Evolutionary conservation across 2,113 vertebrate genomes (phyloP).

Genomic region (Macrotis lagotis): DNA sequence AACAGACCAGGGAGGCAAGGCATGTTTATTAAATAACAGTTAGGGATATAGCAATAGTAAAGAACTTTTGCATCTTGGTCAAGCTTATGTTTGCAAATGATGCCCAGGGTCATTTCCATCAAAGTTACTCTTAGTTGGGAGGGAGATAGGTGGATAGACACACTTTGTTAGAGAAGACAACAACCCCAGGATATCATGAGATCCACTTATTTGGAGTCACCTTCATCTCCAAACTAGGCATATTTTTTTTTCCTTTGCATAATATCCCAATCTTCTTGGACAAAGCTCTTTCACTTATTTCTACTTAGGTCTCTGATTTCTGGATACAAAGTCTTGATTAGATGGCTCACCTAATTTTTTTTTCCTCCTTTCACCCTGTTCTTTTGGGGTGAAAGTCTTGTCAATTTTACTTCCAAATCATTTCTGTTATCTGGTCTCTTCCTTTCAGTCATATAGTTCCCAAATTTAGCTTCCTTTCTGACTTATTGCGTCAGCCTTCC

Average conservation of each 20-base stretch:
- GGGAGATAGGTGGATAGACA: background rate
- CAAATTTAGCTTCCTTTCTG: background rate
- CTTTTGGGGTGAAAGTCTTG: background rate
- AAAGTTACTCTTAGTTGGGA: background rate
- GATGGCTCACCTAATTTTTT: background rate
- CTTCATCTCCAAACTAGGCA: background rate
- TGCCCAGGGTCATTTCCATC: background rate
- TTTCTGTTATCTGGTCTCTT: background rate
- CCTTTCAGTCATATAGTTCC: background rate
- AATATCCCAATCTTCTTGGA: background rate
- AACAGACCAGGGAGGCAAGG: background rate
- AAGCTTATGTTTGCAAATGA: background rate
- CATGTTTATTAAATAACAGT: background rate
- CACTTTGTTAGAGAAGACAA: background rate
- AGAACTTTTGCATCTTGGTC: background rate
- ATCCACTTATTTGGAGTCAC: background rate
- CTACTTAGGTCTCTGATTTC: background rate
- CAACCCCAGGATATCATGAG: background rate
- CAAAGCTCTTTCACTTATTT: background rate
- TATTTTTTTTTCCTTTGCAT: background rate
- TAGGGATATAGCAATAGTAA: background rate
- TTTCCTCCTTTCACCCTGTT: background rate
- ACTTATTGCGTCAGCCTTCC: background rate
- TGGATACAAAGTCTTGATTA: background rate
- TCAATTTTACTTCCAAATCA: background rate